Evolutionary conservation across 2,888 invertebrate species (phyloP).

Genomic region (Eledona agricola): DNA sequence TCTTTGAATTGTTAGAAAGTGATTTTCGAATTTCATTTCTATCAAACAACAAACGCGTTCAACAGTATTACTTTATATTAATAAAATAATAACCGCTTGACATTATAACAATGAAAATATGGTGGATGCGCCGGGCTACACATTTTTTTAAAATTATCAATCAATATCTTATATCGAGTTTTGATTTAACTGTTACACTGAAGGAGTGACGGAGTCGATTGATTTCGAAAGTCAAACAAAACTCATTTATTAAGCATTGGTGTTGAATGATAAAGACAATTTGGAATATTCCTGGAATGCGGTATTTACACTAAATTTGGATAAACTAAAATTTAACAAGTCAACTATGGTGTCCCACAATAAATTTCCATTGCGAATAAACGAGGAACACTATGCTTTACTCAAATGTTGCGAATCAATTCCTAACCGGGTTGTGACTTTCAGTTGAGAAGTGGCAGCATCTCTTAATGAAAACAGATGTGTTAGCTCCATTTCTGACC

Average conservation of each 20-base stretch:
- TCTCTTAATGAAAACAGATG: conserved; percentile 90
- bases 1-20: too few relatives aligned
- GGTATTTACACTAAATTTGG: conserved; percentile 27
- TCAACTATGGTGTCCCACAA: conserved; percentile 13
- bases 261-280: conserved; percentile 19
- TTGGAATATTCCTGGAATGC: conserved; percentile 20
- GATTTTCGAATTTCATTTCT: too few relatives aligned
- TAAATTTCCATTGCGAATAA: not conserved
- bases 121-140: too few relatives aligned
- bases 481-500: conserved; percentile 88
- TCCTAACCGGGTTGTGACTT: conserved; percentile 80
- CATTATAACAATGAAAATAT: too few relatives aligned
- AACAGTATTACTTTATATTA: too few relatives aligned
- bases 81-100: too few relatives aligned
- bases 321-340: conserved; percentile 13
- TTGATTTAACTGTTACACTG: not conserved
- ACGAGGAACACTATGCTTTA: conserved; percentile 16
- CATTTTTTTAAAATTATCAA: too few relatives aligned
- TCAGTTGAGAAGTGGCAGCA: conserved; percentile 89
- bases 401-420: conserved; percentile 47
- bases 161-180: too few relatives aligned
- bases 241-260: conserved; percentile 24
- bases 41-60: too few relatives aligned
- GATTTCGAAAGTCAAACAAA: not conserved
- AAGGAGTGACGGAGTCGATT: not conserved